Evolutionary conservation across 2,888 invertebrate species (phyloP), one percentile per base, ranked within the genome.

Genomic region (Sphinx pinastri): DNA sequence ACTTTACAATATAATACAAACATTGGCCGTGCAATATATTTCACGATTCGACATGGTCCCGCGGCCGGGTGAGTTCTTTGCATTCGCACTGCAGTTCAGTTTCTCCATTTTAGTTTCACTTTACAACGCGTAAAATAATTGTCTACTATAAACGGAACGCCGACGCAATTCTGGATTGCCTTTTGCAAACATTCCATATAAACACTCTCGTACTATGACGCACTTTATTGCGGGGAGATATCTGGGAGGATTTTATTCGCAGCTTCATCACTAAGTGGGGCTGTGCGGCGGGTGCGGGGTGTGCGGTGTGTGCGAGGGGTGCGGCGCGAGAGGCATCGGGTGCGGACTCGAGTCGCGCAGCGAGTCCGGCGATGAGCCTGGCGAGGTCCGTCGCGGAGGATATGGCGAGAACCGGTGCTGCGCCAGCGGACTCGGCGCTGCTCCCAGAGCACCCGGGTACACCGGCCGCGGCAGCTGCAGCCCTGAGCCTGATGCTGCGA

Each of bases 321-420:
- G 88, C 71, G 89, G 85, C 38, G 88, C 87, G 71, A 88, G 82
- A 19, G 88, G 90, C 69, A 84, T 76, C 25, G 92, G 87, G 77
- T 88, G 92, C 67, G 92, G 92, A 79, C 91, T 92, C 70, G 89
- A 89, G 76, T 95, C 95, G 76, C 95, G 94, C 74, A 95, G 85
- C 72, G 95, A 95, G 87, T 95, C 95, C 47, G 95, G 95, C 12
- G 96, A 95, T 5, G 95, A 95, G 69, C 93, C 93, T 1, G 94
- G 94, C 0, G 95, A 94, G 0, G 90, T 80, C 25, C 93, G 88
- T 10, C 94, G 89, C 45, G 92, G 88, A 19, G 95, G 95, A 81
- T 95, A 95, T 58, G 95, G 95, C 7, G 95, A 95, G 85, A 95
- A 95, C 74, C 95, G 92, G 79, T 95, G 95, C 84, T 95, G 95